Percentiles rank a stretch among this genome's conserved stretches.
These are phyloP conservation scores for Apolygus lucorum DNA, from an alignment of 1,140 invertebrate species.

Conservation along the genomic window DNA sequence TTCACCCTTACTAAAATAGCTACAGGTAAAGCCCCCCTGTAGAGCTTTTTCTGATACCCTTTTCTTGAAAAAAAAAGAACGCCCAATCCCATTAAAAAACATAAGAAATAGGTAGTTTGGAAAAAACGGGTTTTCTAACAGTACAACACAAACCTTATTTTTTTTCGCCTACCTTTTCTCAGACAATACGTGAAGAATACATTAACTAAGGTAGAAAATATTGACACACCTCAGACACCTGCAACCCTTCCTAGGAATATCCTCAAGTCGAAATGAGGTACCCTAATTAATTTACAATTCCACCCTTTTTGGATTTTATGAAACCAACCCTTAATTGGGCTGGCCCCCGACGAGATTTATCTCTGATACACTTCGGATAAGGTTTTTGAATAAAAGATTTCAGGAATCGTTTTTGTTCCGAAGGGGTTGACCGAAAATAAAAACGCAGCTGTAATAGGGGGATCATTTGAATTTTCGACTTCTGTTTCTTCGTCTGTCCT, in stretches of 20 bases:
- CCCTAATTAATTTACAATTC: slow-evolving; percentile 7
- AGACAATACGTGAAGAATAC: slow-evolving; percentile 1
- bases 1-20: neutral
- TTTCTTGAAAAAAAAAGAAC: neutral
- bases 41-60: neutral
- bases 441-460: neutral
- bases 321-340: neutral
- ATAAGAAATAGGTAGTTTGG: neutral
- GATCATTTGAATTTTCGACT: neutral
- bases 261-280: neutral
- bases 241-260: neutral
- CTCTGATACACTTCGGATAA: neutral
- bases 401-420: neutral
- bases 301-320: neutral
- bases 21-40: neutral
- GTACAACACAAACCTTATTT: neutral
- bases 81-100: neutral
- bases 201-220: slow-evolving; percentile 11
- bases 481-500: neutral
- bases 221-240: slow-evolving; percentile 11
- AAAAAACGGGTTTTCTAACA: neutral
- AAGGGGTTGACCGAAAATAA: neutral
- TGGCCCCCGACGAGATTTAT: neutral
- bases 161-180: neutral
- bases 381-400: slow-evolving; percentile 11